Evolutionary conservation across 1,140 invertebrate genomes (phyloP).

Genomic region (Zophobas morio): DNA sequence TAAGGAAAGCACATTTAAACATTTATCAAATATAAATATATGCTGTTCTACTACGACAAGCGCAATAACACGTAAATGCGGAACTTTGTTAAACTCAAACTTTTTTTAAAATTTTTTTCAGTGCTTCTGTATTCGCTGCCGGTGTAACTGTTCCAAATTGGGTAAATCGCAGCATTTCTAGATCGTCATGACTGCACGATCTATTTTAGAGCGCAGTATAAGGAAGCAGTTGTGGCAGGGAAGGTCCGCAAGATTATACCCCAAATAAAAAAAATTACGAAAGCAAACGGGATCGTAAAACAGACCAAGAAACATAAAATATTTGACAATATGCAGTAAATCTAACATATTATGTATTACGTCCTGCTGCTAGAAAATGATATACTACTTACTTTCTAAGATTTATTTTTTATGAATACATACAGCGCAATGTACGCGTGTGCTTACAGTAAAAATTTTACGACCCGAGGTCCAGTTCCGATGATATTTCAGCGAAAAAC

Average conservation of each 20-base stretch:
- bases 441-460: too few species aligned
- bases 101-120: too few species aligned
- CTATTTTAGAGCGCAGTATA: neutral
- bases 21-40: too few species aligned
- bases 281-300: constrained; percentile 28
- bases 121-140: too few species aligned
- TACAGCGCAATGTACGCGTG: neutral
- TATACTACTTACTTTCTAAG: constrained; percentile 14
- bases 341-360: constrained; percentile 34
- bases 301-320: constrained; percentile 33
- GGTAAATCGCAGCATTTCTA: too few species aligned
- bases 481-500: neutral
- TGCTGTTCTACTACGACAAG: too few species aligned
- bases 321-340: constrained; percentile 37
- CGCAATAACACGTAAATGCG: too few species aligned
- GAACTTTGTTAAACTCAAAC: too few species aligned
- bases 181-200: too few species aligned
- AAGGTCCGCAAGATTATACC: constrained; percentile 22
- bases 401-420: constrained; percentile 27
- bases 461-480: too few species aligned
- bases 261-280: constrained; percentile 32
- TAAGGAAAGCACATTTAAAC: too few species aligned
- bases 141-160: too few species aligned
- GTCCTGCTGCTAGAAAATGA: constrained; percentile 24
- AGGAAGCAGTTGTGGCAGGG: neutral